Evolutionary conservation across 2,888 invertebrate species (phyloP).

Genomic region (Parnassius glacialis): DNA sequence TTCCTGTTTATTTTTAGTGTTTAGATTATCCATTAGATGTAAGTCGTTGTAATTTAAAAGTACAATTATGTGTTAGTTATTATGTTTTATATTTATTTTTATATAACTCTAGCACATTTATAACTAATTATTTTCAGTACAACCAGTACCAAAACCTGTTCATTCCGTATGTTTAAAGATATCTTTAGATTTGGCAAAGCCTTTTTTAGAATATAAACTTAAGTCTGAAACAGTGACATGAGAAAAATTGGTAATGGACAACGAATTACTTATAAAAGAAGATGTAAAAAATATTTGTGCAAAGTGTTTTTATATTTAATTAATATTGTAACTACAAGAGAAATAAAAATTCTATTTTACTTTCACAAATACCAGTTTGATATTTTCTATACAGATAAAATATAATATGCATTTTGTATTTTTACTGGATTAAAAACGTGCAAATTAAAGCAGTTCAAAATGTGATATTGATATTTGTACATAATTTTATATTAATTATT

Average conservation of each 20-base stretch:
- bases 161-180: background rate
- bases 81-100: conserved; percentile 31
- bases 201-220: background rate
- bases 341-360: background rate
- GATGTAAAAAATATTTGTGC: no score
- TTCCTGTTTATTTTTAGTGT: conserved; percentile 19
- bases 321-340: background rate
- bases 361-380: no score
- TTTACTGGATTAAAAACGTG: background rate
- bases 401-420: background rate
- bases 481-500: conserved; percentile 31
- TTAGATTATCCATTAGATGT: conserved; percentile 7
- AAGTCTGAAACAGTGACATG: background rate
- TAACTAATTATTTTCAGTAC: conserved; percentile 2
- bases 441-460: conserved; percentile 32
- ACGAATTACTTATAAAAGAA: no score
- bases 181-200: background rate
- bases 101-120: background rate
- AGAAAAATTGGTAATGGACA: no score
- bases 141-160: conserved; percentile 6
- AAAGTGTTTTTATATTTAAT: background rate
- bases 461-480: conserved; percentile 37
- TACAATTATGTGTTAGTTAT: conserved; percentile 32
- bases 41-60: conserved; percentile 26
- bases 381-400: background rate